Percentiles rank a stretch among this genome's conserved stretches.
These are phyloP conservation scores for Blastomussa wellsi DNA, from an alignment of 92 coral and sea anemone species.

Conservation along the genomic window DNA sequence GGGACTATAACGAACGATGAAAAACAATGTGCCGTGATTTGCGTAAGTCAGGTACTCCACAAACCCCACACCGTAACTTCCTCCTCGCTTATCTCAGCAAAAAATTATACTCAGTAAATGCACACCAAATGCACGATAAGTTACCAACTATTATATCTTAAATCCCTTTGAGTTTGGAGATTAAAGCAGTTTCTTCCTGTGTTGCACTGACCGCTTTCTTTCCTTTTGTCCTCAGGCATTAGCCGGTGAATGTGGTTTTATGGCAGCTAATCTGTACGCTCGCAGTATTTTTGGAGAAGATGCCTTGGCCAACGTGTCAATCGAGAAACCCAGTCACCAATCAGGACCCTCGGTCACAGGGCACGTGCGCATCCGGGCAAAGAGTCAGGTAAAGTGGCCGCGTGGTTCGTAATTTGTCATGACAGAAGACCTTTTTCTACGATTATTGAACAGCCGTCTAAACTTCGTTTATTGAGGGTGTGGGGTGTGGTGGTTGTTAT, in stretches of 20 bases:
- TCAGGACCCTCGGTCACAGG: constrained; percentile 91
- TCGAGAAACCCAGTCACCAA: constrained; percentile 86
- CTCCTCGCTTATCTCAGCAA: no score
- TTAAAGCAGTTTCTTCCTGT: not conserved
- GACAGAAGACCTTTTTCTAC: not conserved
- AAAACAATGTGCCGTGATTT: no score
- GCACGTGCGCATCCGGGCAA: constrained; percentile 98
- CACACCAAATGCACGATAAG: no score
- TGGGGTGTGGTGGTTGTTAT: not conserved
- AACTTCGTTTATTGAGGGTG: not conserved
- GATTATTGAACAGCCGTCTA: no score
- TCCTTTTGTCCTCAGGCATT: constrained; percentile 68
- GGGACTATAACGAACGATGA: no score
- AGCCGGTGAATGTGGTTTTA: constrained; percentile 95
- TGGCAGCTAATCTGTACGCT: constrained; percentile 98
- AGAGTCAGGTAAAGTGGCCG: constrained; percentile 87
- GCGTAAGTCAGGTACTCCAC: no score
- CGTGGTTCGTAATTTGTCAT: no score
- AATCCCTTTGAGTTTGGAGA: no score
- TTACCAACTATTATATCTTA: no score
- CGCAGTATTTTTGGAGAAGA: constrained; percentile 99
- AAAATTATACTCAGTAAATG: no score
- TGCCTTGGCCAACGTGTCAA: constrained; percentile 94
- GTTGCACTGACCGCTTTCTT: not conserved
- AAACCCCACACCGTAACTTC: no score